Conservation (phyloP, 2,888 invertebrate species). For the Nephrotoma appendiculata region DNA sequence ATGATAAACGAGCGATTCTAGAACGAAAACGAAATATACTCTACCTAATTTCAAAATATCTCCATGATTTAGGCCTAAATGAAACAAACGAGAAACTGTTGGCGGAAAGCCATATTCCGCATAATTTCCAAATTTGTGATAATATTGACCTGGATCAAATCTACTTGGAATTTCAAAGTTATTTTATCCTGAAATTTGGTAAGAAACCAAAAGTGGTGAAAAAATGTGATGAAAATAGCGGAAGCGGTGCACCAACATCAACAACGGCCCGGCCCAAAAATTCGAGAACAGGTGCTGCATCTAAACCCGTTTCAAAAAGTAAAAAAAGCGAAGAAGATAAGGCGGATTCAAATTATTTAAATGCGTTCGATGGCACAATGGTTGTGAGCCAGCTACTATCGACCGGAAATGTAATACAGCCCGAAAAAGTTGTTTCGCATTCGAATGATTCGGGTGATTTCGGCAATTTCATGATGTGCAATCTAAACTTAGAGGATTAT, state of each 20-base stretch:
- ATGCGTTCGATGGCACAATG: neutral
- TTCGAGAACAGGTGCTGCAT: neutral
- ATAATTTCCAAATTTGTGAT: conserved; percentile 65
- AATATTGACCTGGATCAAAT: conserved; percentile 83
- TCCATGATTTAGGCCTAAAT: conserved; percentile 48
- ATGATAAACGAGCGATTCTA: conserved; percentile 5
- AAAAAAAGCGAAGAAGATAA: neutral
- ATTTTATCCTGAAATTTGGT: conserved; percentile 71
- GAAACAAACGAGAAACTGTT: conserved; percentile 49
- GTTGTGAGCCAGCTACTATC: neutral
- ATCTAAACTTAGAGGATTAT: neutral
- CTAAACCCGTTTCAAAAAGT: neutral
- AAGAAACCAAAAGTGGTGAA: conserved; percentile 72
- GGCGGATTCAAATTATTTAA: neutral
- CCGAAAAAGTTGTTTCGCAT: neutral
- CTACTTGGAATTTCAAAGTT: conserved; percentile 77
- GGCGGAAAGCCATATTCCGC: conserved; percentile 55
- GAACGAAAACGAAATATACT: conserved; percentile 36
- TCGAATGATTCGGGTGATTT: neutral
- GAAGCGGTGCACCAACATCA: neutral
- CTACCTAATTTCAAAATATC: conserved; percentile 51
- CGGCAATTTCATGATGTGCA: neutral
- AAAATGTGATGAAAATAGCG: conserved; percentile 14
- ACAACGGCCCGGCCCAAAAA: neutral
- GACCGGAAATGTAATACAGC: neutral